Base-by-base conservation (phyloP, 1,140 invertebrate genomes). In the Choristoneura fumiferana region DNA sequence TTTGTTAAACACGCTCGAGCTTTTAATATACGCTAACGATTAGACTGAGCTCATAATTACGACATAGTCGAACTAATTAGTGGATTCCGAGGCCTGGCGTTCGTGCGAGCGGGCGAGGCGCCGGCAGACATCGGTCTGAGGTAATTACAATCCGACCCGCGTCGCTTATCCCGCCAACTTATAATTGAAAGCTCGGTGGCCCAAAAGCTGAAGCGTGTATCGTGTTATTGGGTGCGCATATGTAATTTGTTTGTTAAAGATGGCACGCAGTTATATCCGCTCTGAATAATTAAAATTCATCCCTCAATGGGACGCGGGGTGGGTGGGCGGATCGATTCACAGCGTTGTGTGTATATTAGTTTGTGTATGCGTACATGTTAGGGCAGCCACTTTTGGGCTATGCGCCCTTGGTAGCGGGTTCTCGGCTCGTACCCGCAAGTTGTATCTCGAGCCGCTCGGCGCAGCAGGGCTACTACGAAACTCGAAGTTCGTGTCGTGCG, bases 221-320 rank as follows among this genome's bases (percentile, higher is more conserved):
- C 76, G 79, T 73, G 81, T 85, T 87, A 88, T 87, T 88, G 85
- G 82, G 81, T 74, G 76, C 71, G 85, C 81, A 86, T 88, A 87
- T 78, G 77, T 88, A 88, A 88, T 88, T 87, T 88, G 85, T 88
- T 87, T 88, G 82, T 88, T 84, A 86, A 85, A 88, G 85, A 84
- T 84, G 82, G 83, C 75, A 81, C 79, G 75, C 81, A 84, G 81
- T 84, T 81, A 81, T 86, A 84, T 81, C 81, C 76, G 81, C 81
- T 82, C 78, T 85, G 85, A 85, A 87, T 85, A 84, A 88, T 88
- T 88, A 87, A 88, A 88, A 87, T 85, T 84, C 77, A 85, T 85
- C 82, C 84, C 76, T 76, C 65, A 72, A 66, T 69, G 68, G 66
- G 65, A 64, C 62, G 74, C 68, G 62, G 76, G 78, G 77, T 65